Evolutionary conservation across 2,113 vertebrate genomes (phyloP), one percentile per base, ranked within the genome.

Genomic region (rat (Rattus norvegicus)): DNA sequence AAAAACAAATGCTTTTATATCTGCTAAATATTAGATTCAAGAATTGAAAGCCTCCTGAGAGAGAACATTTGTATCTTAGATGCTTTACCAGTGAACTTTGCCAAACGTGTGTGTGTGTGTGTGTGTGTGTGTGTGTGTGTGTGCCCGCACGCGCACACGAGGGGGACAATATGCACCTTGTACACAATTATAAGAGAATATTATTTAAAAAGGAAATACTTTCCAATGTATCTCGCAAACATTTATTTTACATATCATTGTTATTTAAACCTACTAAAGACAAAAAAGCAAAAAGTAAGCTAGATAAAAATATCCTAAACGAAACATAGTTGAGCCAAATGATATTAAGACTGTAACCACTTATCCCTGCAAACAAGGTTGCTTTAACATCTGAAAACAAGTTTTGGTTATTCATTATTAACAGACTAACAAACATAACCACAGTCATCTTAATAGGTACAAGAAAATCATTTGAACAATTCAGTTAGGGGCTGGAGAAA

Each of bases 341-440:
- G 39, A 61, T 63, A 47, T n/a, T 4, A 85, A 67, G 16, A 36
- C 43, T 43, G 0, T n/a, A 33, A n/a, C 36, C 33, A 81, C 24
- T 79, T 65, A 79, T 49, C 26, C 70, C 61, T 36, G 49, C 49
- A 33, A 80, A 10, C 49, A 80, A 92, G 52, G 49, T 36, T 49
- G 28, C 36, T 70, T 85, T 79, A 77, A 52, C 39, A 89, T 39
- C 79, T 96, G 83, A 94, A 91, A 65, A 39, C 59, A 54, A 69
- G 12, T n/a, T 83, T 47, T 47, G 20, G 19, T 69, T 65, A 67
- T 30, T 80, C 56, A 36, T 67, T 65, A 54, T 67, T 92, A 73
- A 73, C 49, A 63, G 61, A 52, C 19, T 77, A 84, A 77, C 26
- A 77, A 84, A 24, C 75, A 61, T 69, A 43, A 59, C n/a, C 75